Percentiles rank a stretch among this genome's conserved stretches.
Conservation (phyloP, 2,888 invertebrate genomes). For the Drosophila testacea region DNA sequence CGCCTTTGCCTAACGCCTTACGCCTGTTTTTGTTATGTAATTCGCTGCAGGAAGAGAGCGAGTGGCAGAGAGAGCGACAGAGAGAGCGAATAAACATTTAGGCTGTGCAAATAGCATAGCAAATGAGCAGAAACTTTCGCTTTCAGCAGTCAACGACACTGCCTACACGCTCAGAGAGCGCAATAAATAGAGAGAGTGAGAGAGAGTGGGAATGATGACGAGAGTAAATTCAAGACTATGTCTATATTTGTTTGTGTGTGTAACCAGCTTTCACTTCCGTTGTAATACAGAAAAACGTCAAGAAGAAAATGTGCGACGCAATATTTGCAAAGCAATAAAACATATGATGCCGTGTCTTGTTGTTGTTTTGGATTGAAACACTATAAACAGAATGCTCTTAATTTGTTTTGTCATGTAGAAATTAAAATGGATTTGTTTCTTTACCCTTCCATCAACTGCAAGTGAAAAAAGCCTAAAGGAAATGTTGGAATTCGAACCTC, state of each 20-base stretch:
- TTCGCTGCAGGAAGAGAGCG: slow-evolving; percentile 35
- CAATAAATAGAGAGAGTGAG: not conserved
- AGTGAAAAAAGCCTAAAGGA: not conserved
- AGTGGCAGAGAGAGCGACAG: slow-evolving; percentile 23
- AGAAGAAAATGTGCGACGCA: slow-evolving; percentile 62
- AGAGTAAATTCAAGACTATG: slow-evolving; percentile 1
- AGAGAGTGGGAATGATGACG: not conserved
- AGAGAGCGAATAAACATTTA: slow-evolving; percentile 43
- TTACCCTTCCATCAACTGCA: slow-evolving; percentile 17
- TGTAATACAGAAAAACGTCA: slow-evolving; percentile 50
- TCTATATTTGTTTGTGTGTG: not conserved
- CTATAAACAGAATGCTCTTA: slow-evolving; percentile 37
- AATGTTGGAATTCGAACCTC: not conserved
- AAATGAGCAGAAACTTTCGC: slow-evolving; percentile 76
- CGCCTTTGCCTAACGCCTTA: slow-evolving; percentile 12
- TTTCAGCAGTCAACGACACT: slow-evolving; percentile 78
- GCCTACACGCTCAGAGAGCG: slow-evolving; percentile 17
- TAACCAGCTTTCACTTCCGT: not conserved
- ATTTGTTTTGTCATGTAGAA: slow-evolving; percentile 44
- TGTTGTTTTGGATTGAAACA: slow-evolving; percentile 36
- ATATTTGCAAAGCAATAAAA: slow-evolving; percentile 65
- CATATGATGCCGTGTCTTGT: slow-evolving; percentile 63
- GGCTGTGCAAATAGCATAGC: slow-evolving; percentile 68
- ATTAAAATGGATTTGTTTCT: slow-evolving; percentile 57
- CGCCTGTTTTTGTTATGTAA: slow-evolving; percentile 64